These are phyloP conservation scores for Meda fulgida DNA, from an alignment of 2,797 vertebrate species.

Conservation along the genomic window DNA sequence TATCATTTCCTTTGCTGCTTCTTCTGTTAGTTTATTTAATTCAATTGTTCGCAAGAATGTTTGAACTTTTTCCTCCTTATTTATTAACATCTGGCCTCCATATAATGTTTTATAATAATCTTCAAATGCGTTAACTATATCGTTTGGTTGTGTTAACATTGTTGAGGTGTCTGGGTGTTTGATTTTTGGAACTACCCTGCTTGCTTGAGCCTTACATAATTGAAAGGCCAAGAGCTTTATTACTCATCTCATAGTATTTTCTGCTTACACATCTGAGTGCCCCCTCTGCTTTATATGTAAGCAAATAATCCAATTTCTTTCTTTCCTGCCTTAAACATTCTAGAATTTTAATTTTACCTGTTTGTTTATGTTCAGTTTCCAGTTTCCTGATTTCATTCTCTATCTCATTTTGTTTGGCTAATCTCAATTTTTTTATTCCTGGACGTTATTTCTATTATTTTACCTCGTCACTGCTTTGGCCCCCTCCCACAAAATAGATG, in stretches of 20 bases:
- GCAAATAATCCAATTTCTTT: constrained; percentile 10
- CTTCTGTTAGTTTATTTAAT: background rate
- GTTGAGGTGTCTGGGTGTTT: constrained; percentile 12
- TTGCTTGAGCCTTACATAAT: constrained; percentile 22
- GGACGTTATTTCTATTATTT: constrained; percentile 35
- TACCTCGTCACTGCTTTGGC: constrained; percentile 18
- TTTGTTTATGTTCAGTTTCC: background rate
- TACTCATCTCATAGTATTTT: constrained; percentile 51
- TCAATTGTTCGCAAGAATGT: background rate
- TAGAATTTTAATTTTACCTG: background rate
- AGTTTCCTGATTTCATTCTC: constrained; percentile 16
- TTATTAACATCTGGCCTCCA: background rate
- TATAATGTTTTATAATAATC: constrained; percentile 35
- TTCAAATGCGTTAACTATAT: constrained; percentile 31
- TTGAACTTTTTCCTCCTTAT: background rate
- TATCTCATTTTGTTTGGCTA: background rate
- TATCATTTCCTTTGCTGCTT: background rate
- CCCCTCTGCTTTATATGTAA: constrained; percentile 30
- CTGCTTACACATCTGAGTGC: constrained; percentile 21
- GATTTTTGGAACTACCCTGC: constrained; percentile 24
- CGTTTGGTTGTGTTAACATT: background rate
- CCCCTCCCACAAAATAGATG: constrained; percentile 3
- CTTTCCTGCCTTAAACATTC: background rate
- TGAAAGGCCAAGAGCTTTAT: constrained; percentile 43
- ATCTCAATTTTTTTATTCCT: background rate